Conservation (phyloP, 2,888 invertebrate genomes). For the Lypha dubia region DNA sequence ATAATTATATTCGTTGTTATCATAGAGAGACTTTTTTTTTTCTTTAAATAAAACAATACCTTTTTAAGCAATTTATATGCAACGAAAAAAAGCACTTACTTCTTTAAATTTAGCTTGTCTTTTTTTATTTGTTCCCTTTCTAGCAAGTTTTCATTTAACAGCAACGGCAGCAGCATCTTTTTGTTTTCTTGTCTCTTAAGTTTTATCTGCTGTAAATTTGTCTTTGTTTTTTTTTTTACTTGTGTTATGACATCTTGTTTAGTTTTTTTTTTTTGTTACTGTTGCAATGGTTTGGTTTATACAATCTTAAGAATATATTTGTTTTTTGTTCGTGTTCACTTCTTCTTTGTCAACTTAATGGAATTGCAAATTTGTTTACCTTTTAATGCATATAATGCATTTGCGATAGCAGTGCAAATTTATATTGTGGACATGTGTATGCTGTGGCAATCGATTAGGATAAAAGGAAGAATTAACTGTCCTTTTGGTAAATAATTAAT, state of each 20-base stretch:
- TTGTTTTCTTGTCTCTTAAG: conserved; percentile 21
- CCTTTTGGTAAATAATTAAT: background rate
- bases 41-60: conserved; percentile 50
- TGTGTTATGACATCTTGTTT: conserved; percentile 55
- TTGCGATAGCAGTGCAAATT: background rate
- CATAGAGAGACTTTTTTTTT: conserved; percentile 43
- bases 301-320: conserved; percentile 47
- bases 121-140: conserved; percentile 33
- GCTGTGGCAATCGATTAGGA: background rate
- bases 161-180: conserved; percentile 22
- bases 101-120: conserved; percentile 25
- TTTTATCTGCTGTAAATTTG: conserved; percentile 23
- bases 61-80: conserved; percentile 49
- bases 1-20: conserved; percentile 53
- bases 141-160: conserved; percentile 23
- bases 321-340: background rate
- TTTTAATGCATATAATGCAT: conserved; percentile 14
- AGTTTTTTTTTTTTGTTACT: background rate
- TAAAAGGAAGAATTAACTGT: background rate
- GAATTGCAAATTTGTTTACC: conserved; percentile 61
- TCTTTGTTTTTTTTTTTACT: conserved; percentile 11
- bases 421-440: background rate
- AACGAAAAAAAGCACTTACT: conserved; percentile 15
- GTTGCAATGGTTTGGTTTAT: conserved; percentile 35
- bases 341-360: conserved; percentile 39